Evolutionary conservation across 2,797 vertebrate species (phyloP).

Genomic region (Diplodus puntazzo): DNA sequence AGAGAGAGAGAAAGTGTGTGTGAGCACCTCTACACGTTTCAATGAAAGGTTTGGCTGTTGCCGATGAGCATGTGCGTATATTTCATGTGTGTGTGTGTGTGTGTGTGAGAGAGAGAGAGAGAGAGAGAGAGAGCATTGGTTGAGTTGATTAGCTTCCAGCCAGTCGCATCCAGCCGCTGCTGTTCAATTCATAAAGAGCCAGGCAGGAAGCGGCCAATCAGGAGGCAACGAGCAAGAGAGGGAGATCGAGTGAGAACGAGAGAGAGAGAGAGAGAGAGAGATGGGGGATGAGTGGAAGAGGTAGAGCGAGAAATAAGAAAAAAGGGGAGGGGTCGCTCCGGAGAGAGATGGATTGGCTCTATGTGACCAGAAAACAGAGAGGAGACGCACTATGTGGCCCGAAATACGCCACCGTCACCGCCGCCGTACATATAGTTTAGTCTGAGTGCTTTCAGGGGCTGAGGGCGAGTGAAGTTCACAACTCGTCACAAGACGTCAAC

Average conservation of each 20-base stretch:
- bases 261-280: constrained; percentile 21
- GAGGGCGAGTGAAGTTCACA: not conserved
- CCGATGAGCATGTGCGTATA: constrained; percentile 37
- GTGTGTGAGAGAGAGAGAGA: constrained; percentile 45
- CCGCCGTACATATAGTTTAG: too few relatives aligned
- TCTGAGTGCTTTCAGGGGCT: not conserved
- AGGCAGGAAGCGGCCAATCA: constrained; percentile 67
- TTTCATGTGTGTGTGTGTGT: constrained; percentile 31
- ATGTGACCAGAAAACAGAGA: constrained; percentile 50
- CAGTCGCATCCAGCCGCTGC: constrained; percentile 68
- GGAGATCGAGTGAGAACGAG: constrained; percentile 28
- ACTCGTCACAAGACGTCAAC: not conserved
- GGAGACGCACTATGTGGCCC: not conserved
- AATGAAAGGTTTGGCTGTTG: constrained; percentile 52
- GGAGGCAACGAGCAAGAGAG: constrained; percentile 35
- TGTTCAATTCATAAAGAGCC: constrained; percentile 82
- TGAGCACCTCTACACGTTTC: constrained; percentile 38
- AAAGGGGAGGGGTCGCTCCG: constrained; percentile 17
- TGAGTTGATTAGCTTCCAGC: constrained; percentile 70
- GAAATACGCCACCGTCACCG: constrained; percentile 1
- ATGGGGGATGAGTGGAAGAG: constrained; percentile 34
- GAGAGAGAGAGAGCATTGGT: constrained; percentile 58
- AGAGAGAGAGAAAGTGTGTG: constrained; percentile 47
- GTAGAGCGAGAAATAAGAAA: constrained; percentile 51
- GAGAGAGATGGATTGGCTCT: constrained; percentile 16